Evolutionary conservation across 2,888 invertebrate species (phyloP).

Genomic region (Xylota segnis): DNA sequence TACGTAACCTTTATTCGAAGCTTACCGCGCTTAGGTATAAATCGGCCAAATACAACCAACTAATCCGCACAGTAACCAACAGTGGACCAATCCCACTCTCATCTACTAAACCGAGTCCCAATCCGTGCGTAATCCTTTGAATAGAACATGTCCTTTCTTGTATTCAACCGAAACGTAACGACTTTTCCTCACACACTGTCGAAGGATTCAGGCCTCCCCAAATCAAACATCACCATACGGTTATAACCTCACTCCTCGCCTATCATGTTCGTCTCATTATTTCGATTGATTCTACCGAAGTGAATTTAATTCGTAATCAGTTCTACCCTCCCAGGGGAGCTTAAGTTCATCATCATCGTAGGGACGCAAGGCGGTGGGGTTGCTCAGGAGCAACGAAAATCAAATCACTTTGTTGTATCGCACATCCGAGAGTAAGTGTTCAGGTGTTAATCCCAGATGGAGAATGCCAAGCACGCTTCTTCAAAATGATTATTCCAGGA

Average conservation of each 20-base stretch:
- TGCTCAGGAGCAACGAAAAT: not conserved
- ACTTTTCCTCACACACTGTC: conserved; percentile 12
- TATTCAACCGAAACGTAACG: not conserved
- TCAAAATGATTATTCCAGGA: conserved; percentile 52
- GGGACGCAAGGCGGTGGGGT: not conserved
- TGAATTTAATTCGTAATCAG: conserved; percentile 70
- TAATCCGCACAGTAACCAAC: not conserved
- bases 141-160: not conserved
- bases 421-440: conserved; percentile 46
- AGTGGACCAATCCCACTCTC: not conserved
- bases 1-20: not conserved
- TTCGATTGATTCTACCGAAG: conserved; percentile 55
- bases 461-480: conserved; percentile 59
- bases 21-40: not conserved
- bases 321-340: conserved; percentile 35
- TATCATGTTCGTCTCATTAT: conserved; percentile 36
- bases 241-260: not conserved
- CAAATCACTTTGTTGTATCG: conserved; percentile 33
- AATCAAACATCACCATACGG: conserved; percentile 10
- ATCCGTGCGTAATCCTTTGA: not conserved
- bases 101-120: not conserved
- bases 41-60: not conserved
- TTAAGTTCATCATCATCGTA: conserved; percentile 25
- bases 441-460: conserved; percentile 51
- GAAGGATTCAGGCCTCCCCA: not conserved